Base-by-base conservation (phyloP, 2,113 vertebrate species). In the Jaculus jaculus region DNA sequence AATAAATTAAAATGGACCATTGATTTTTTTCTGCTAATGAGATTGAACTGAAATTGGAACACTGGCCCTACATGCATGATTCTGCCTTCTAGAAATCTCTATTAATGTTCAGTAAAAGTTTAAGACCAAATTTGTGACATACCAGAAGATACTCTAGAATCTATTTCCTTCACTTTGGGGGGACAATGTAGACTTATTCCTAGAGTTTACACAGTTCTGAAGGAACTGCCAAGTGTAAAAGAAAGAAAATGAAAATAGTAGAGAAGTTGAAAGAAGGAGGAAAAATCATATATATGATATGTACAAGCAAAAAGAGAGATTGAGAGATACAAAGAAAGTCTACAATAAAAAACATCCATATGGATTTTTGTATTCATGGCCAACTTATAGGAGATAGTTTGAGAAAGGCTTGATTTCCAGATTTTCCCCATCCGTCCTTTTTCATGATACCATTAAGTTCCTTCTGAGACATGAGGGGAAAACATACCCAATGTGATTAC, bases 1-100 rank as follows among this genome's bases (percentile, higher is more conserved):
- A 80, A 30, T 80, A 37, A 93, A 73, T 92, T 73, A 96, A 77
- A 92, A 84, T n/a, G 30, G 30, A 12, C 1, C 65, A 77, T 66
- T 87, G 21, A 20, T 28, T 65, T 92, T 65, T 92, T 85, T 92
- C 28, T 74, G 17, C 32, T 77, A 17, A 34, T 34, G 60, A 69
- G 3, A 58, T 5, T 39, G 51, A 91, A 61, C 1, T 81, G n/a
- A 75, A 80, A 72, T 24, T 65, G 5, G 75, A 81, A 83, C 1
- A 84, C 11, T 11, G 66, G 6, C 0, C 7, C 77, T 26, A 30
- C 39, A 7, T 18, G 26, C n/a, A 89, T 79, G 26, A 86, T 78
- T 89, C 26, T 8, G 1, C n/a, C 10, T 75, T 91, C 23, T n/a
- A 83, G 72, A 69, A 32, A 15, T 54, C 10, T 73, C 8, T 10